Conservation (phyloP, 2,113 vertebrate genomes). For the Tragelaphus scriptus region DNA sequence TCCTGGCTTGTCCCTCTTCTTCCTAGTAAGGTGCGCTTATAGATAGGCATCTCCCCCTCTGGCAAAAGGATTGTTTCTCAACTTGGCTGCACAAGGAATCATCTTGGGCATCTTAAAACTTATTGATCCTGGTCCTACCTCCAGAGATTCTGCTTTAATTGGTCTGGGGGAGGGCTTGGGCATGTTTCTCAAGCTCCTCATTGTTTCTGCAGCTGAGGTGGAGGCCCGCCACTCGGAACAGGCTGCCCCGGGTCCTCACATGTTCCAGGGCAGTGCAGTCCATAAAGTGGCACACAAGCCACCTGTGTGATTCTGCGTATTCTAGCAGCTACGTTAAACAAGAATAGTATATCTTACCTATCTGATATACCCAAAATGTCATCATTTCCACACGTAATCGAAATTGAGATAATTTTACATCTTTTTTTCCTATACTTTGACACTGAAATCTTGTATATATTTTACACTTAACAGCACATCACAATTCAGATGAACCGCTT, state of each 20-base stretch:
- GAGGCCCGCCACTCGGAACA: neutral
- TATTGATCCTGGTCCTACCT: neutral
- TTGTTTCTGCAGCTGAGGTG: neutral
- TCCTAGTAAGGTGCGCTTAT: neutral
- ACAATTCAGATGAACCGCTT: neutral
- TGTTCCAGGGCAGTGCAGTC: neutral
- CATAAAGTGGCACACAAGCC: neutral
- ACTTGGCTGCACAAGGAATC: neutral
- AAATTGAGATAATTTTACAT: neutral
- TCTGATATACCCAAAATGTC: neutral
- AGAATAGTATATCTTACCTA: neutral
- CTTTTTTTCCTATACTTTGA: neutral
- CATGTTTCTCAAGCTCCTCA: neutral
- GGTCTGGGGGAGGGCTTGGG: neutral
- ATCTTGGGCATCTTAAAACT: neutral
- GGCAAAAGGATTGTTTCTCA: neutral
- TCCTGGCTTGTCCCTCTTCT: neutral
- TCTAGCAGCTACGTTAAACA: neutral
- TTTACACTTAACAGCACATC: neutral
- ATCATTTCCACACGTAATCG: neutral
- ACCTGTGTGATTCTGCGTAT: neutral
- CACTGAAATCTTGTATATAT: neutral
- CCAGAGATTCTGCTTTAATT: neutral
- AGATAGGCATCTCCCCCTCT: neutral
- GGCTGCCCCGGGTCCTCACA: neutral